Conservation (phyloP, 1,140 invertebrate species). For the Achroia grisella region DNA sequence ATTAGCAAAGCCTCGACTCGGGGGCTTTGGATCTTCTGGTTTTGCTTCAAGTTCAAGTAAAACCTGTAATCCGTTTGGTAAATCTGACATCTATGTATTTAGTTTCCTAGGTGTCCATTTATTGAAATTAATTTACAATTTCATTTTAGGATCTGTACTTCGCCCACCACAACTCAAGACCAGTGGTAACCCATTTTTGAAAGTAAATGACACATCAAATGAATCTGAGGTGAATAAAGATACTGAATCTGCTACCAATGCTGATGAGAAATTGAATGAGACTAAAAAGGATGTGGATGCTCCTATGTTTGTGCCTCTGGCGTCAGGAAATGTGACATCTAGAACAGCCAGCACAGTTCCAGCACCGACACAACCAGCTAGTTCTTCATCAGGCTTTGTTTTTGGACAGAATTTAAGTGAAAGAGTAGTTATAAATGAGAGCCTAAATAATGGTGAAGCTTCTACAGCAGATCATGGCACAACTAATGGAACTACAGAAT, state of each 20-base stretch:
- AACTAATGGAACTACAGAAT: slow-evolving; percentile 75
- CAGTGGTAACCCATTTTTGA: slow-evolving; percentile 51
- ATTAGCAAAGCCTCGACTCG: slow-evolving; percentile 57
- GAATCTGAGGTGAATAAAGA: slow-evolving; percentile 25
- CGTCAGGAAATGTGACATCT: slow-evolving; percentile 43
- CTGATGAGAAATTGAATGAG: slow-evolving; percentile 40
- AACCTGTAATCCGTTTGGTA: slow-evolving; percentile 53
- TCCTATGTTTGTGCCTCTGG: slow-evolving; percentile 68
- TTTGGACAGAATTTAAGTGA: slow-evolving; percentile 95
- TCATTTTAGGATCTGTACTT: slow-evolving; percentile 50
- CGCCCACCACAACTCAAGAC: slow-evolving; percentile 61
- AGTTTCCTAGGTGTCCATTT: background rate
- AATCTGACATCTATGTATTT: slow-evolving; percentile 5
- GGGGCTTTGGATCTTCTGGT: slow-evolving; percentile 53
- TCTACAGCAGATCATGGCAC: slow-evolving; percentile 53
- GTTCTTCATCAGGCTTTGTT: slow-evolving; percentile 79
- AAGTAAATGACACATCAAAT: slow-evolving; percentile 33
- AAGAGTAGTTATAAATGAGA: slow-evolving; percentile 76
- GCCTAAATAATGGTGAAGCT: slow-evolving; percentile 50
- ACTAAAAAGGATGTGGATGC: slow-evolving; percentile 37
- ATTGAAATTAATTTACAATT: slow-evolving; percentile 2
- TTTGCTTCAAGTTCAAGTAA: slow-evolving; percentile 54
- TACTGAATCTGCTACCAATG: slow-evolving; percentile 9
- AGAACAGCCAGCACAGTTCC: slow-evolving; percentile 47
- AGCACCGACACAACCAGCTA: slow-evolving; percentile 29